Percentiles rank a stretch among this genome's conserved stretches.
Conservation (phyloP, 2,113 vertebrate genomes). For the Paradoxurus hermaphroditus region DNA sequence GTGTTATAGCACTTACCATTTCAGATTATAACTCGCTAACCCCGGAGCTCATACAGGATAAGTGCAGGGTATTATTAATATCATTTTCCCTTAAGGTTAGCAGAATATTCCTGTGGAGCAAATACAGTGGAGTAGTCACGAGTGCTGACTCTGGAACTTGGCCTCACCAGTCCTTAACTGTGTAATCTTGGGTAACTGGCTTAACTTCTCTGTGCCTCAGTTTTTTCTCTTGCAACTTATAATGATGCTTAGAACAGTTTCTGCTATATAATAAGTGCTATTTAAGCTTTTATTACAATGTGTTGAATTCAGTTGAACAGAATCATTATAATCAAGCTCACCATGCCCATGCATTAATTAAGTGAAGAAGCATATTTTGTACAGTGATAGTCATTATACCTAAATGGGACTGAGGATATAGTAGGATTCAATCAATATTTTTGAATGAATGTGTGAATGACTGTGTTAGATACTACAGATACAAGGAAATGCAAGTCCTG, state of each 20-base stretch:
- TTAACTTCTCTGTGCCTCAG: background rate
- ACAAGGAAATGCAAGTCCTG: background rate
- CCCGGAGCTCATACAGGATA: background rate
- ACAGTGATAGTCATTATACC: background rate
- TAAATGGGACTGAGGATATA: background rate
- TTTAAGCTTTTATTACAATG: background rate
- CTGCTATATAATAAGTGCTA: background rate
- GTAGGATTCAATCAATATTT: background rate
- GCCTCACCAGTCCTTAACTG: background rate
- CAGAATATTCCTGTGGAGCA: background rate
- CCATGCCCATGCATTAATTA: background rate
- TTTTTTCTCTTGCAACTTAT: background rate
- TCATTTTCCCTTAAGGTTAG: background rate
- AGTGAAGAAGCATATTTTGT: background rate
- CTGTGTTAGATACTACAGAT: background rate
- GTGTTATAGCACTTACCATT: background rate
- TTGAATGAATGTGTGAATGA: background rate
- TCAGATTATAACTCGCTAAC: background rate
- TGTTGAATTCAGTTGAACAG: background rate
- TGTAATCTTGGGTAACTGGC: background rate
- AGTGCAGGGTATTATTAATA: background rate
- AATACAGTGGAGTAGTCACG: background rate
- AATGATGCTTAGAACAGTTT: background rate
- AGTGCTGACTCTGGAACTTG: background rate
- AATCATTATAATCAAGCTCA: background rate